Evolutionary conservation across 2,888 invertebrate species (phyloP).

Genomic region (Zaprionus lineosus): DNA sequence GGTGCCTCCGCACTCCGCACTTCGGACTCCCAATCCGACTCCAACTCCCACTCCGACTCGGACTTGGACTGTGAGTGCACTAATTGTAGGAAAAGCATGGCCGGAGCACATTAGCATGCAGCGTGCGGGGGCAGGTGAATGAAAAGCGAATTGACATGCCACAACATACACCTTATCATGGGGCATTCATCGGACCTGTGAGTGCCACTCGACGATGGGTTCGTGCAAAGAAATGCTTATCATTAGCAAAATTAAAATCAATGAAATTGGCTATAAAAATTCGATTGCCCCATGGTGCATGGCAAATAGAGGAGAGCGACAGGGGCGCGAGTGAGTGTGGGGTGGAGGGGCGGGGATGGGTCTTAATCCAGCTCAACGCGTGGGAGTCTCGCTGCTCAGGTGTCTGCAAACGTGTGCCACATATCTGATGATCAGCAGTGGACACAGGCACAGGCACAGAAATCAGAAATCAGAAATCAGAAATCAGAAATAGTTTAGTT

Average conservation of each 20-base stretch:
- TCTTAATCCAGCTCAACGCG: slow-evolving; percentile 33
- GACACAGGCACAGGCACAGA: slow-evolving; percentile 20
- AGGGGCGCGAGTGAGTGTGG: background rate
- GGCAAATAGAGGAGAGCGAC: background rate
- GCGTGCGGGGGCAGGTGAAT: slow-evolving; percentile 19
- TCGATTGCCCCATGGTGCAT: slow-evolving; percentile 45
- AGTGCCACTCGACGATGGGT: slow-evolving; percentile 8
- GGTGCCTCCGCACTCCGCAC: slow-evolving; percentile 36
- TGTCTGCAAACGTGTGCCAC: slow-evolving; percentile 69
- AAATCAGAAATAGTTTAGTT: slow-evolving; percentile 67
- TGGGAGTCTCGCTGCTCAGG: slow-evolving; percentile 56
- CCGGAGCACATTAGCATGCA: slow-evolving; percentile 55
- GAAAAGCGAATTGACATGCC: slow-evolving; percentile 69
- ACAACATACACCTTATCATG: slow-evolving; percentile 57
- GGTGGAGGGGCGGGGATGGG: background rate
- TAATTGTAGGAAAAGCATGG: slow-evolving; percentile 63
- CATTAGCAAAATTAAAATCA: slow-evolving; percentile 76
- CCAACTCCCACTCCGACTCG: no score
- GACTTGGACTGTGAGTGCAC: slow-evolving; percentile 21
- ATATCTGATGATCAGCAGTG: slow-evolving; percentile 58
- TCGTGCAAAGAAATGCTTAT: slow-evolving; percentile 72
- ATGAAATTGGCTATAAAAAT: slow-evolving; percentile 75
- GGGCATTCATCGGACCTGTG: slow-evolving; percentile 29
- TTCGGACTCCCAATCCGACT: no score
- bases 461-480: slow-evolving; percentile 38